Base-by-base conservation (phyloP, 2,797 vertebrate species). In the Champsocephalus gunnari region DNA sequence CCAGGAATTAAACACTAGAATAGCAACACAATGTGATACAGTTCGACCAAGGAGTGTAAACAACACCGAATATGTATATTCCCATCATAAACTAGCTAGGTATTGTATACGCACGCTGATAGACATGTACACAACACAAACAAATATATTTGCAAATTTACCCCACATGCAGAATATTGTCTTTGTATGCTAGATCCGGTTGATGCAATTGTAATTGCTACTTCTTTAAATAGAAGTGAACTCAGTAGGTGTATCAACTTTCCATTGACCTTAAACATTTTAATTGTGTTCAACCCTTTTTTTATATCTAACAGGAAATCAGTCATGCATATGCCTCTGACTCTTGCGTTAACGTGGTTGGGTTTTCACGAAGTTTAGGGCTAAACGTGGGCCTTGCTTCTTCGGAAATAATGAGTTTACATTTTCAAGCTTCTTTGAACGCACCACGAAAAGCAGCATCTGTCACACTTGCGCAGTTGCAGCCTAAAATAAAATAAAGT, bases 401-500 rank as follows among this genome's bases (percentile, higher is more conserved):
- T 1, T 14, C 2, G 3, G 14, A 9, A 8, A 1, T 0, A 0
- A 2, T 38, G 34, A 2, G 34, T 9, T 38, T 9, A 38, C 0
- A 32, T 56, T 83, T 45, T 59, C 73, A 32, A 56, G 6, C 12
- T 32, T 3, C 12, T 5, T 0, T 71, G 66, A 90, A 90, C 41
- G 70, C 70, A 62, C 0, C 86, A 44, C 24, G n/a, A 48, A 72
- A 44, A 45, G 54, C 75, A 58, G 73, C 81, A 81, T 71, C 81
- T 84, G 79, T 77, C 2, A 32, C 21, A 53, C 51, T 58, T 62
- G 70, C 38, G 56, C 21, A 43, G 12, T 13, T 49, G 54, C 41
- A 41, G 51, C 32, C 13, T 38, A 3, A 38, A 32, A 38, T 38
- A 6, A 76, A 8, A 51, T 51, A 54, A 69, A 3, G 16, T 38